phyloP scores from a whole-genome alignment of 2,113 vertebrate genomes.

The Epinephelus lanceolatus region DNA sequence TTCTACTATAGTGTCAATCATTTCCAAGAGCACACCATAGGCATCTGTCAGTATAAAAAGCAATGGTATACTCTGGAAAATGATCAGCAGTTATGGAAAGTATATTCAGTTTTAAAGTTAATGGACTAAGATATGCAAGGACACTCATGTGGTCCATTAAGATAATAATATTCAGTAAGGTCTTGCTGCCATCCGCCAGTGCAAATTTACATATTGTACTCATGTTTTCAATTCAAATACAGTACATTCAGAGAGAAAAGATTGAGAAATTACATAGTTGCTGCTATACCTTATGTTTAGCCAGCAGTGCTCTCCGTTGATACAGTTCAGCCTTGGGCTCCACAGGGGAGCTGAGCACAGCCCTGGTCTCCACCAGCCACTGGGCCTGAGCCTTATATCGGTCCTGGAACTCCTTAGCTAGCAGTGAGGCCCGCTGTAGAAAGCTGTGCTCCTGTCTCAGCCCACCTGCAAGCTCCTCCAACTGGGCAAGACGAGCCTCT shows the following conservation, averaged over 20 bases:
- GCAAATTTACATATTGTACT: constrained; percentile 16
- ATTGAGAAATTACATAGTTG: neutral
- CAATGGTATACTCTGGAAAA: constrained; percentile 1
- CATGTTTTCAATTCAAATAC: neutral
- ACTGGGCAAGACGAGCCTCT: constrained; percentile 83
- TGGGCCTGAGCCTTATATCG: constrained; percentile 90
- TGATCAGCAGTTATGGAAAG: constrained; percentile 25
- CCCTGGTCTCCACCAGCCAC: constrained; percentile 90
- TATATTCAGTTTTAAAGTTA: constrained; percentile 21
- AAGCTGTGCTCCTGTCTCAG: constrained; percentile 90
- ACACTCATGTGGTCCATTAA: constrained; percentile 43
- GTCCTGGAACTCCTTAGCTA: constrained; percentile 94
- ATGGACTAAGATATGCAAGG: constrained; percentile 25
- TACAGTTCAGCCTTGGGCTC: constrained; percentile 95
- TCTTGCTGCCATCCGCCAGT: constrained; percentile 1
- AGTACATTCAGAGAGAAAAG: constrained; percentile 3
- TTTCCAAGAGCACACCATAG: neutral
- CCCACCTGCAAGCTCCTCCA: constrained; percentile 89
- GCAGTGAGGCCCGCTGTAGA: constrained; percentile 89
- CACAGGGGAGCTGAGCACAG: constrained; percentile 84
- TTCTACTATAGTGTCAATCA: neutral
- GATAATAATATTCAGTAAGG: constrained; percentile 37
- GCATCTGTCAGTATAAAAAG: constrained; percentile 5
- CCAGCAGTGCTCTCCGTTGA: constrained; percentile 95
- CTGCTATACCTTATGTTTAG: constrained; percentile 93